Base-by-base conservation (phyloP, 64 coral and sea anemone species). In the Orbicella faveolata region DNA sequence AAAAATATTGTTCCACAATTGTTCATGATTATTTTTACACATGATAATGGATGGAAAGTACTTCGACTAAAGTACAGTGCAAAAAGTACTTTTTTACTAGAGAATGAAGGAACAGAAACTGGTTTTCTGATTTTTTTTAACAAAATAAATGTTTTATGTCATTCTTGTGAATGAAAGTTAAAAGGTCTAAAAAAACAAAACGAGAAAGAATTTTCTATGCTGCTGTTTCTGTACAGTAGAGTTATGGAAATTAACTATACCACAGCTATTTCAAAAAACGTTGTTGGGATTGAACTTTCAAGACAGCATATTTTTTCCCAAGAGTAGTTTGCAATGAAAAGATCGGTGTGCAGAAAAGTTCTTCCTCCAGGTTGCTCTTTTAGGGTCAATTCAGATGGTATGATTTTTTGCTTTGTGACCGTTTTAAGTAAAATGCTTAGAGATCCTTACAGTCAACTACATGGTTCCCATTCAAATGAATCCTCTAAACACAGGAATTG, bases 101-200 rank as follows among this genome's bases (percentile, higher is more conserved):
- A 34, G 66, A 84, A 84, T 48, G 81, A 65, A 41, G 36, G 63
- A 84, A 26, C 81, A 84, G 81, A 84, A 84, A 70, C 81, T 69
- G 81, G 81, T 70, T 84, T 84, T 84, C 81, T 84, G 81, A 84
- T 68, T 84, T 84, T 84, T 65, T 63, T 69, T 48, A 30, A 48
- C 44, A 69, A 41, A 25, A 84, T 36, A 70, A 85, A 70, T 51
- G 34, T 85, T 85, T 82, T 36, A 80, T 61, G 79, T 82, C 19
- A 85, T 72, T 70, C 1, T 68, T 85, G 9, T 85, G 34, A 67
- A 61, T 63, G 57, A 36, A 63, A 78, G 48, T 51, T 53, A 44
- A 35, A 41, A 23, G 62, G 0, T 11, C 67, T 69, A 25, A 21
- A 72, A 83, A 83, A 39, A 36, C 36, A 52, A 19, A 73, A n/a